phyloP scores from a whole-genome alignment of 2,888 invertebrate species.

The Diplolepis rosae region DNA sequence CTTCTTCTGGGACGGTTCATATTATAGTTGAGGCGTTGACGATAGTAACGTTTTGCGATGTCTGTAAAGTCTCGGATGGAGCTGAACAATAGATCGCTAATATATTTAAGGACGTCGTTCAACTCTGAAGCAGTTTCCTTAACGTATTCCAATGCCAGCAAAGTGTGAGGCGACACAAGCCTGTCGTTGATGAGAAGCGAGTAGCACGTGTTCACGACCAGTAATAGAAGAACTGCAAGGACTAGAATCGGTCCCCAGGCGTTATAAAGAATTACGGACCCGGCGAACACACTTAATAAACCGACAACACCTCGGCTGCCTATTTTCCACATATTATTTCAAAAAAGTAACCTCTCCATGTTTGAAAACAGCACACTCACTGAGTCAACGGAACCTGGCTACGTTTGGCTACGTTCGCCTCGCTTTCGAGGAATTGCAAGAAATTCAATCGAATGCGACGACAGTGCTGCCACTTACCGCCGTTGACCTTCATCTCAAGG shows the following conservation, averaged over 20 bases:
- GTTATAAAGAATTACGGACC: constrained; percentile 64
- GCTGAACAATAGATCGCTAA: neutral
- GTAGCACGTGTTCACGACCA: constrained; percentile 65
- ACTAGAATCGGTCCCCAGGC: constrained; percentile 64
- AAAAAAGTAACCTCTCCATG: constrained; percentile 69
- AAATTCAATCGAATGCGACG: neutral
- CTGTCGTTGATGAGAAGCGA: constrained; percentile 66
- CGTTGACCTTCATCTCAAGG: too few relatives aligned
- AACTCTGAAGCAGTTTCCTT: constrained; percentile 48
- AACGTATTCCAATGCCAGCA: constrained; percentile 47
- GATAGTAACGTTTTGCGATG: constrained; percentile 36
- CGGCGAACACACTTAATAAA: constrained; percentile 63
- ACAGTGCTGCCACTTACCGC: neutral
- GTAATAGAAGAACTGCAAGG: constrained; percentile 56
- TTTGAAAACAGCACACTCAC: constrained; percentile 66
- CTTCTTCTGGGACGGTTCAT: constrained; percentile 56
- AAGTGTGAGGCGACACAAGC: constrained; percentile 60
- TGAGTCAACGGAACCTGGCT: constrained; percentile 56
- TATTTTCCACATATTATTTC: constrained; percentile 71
- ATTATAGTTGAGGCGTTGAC: constrained; percentile 40
- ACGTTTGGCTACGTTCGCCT: constrained; percentile 33
- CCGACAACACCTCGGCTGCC: constrained; percentile 63
- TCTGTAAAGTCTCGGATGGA: neutral
- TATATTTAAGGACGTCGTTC: constrained; percentile 7
- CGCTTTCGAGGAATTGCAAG: neutral